Evolutionary conservation across 1,140 invertebrate genomes (phyloP).

Genomic region (Battus philenor): DNA sequence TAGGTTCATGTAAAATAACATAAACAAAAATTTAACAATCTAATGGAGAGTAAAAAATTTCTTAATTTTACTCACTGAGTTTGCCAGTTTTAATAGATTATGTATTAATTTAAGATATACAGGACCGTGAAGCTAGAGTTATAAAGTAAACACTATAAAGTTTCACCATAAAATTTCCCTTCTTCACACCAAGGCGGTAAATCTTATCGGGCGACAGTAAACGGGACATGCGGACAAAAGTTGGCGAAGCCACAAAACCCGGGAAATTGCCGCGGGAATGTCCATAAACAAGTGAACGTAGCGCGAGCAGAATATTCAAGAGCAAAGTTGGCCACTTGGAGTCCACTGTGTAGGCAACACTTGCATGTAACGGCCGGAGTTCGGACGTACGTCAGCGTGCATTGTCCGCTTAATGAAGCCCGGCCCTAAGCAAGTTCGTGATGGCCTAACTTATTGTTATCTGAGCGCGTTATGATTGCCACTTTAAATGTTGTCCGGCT

Average conservation of each 20-base stretch:
- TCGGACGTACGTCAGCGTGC: slow-evolving; percentile 48
- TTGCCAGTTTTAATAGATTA: no score
- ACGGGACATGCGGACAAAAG: slow-evolving; percentile 39
- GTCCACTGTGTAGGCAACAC: slow-evolving; percentile 49
- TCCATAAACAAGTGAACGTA: slow-evolving; percentile 49
- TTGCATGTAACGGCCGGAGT: slow-evolving; percentile 55
- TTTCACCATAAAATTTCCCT: slow-evolving; percentile 28
- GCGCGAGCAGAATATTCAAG: slow-evolving; percentile 58
- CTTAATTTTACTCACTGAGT: no score
- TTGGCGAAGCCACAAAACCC: slow-evolving; percentile 49
- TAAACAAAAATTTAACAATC: no score
- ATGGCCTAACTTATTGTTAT: slow-evolving; percentile 53
- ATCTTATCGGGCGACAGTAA: slow-evolving; percentile 40
- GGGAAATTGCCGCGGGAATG: slow-evolving; percentile 35
- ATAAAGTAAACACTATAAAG: slow-evolving; percentile 26
- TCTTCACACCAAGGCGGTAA: slow-evolving; percentile 25
- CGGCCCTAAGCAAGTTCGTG: slow-evolving; percentile 36
- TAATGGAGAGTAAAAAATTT: no score
- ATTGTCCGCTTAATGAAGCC: slow-evolving; percentile 63
- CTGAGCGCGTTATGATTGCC: slow-evolving; percentile 54
- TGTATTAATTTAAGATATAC: no score
- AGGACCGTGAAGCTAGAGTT: slow-evolving; percentile 19
- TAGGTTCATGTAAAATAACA: no score
- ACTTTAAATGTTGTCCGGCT: slow-evolving; percentile 40
- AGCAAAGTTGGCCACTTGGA: slow-evolving; percentile 48